phyloP scores from a whole-genome alignment of 2,888 invertebrate genomes.

The Scelioninae gen. 1 region DNA sequence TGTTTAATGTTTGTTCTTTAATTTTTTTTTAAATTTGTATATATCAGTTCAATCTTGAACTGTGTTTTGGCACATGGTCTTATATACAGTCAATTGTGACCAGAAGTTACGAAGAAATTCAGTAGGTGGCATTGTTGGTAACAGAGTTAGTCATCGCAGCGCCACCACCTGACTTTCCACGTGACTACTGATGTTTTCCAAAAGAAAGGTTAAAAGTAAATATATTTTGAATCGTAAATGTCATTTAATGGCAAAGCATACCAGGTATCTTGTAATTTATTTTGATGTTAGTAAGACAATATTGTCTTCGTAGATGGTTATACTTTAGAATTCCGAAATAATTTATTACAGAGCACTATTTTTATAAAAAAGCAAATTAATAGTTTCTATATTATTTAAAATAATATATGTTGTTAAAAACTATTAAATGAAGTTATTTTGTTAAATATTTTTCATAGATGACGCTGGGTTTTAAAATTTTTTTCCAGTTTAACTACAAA shows the following conservation, averaged over 20 bases:
- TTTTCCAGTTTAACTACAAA: too few relatives aligned
- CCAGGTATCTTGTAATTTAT: conserved; percentile 9
- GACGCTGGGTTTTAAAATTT: too few relatives aligned
- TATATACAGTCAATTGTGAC: conserved; percentile 22
- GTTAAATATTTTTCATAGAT: too few relatives aligned
- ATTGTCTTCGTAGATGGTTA: too few relatives aligned
- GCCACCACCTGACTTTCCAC: neutral
- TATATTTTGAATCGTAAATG: conserved; percentile 7
- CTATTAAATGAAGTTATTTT: too few relatives aligned
- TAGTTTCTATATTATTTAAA: too few relatives aligned
- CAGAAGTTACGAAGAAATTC: conserved; percentile 6
- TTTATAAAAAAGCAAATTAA: too few relatives aligned
- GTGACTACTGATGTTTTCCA: conserved; percentile 16
- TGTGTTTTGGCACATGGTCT: neutral
- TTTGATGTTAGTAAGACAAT: too few relatives aligned
- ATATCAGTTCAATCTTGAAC: neutral
- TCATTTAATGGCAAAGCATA: conserved; percentile 18
- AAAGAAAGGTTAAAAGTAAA: conserved; percentile 20
- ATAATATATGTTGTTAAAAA: too few relatives aligned
- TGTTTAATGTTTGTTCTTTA: conserved; percentile 33
- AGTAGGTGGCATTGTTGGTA: neutral
- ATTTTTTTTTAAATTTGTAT: conserved; percentile 12
- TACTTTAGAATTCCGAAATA: too few relatives aligned
- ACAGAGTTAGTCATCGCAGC: neutral
- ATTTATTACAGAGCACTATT: too few relatives aligned